Evolutionary conservation across 1,140 invertebrate genomes (phyloP).

Genomic region (Polypedilum pembai): DNA sequence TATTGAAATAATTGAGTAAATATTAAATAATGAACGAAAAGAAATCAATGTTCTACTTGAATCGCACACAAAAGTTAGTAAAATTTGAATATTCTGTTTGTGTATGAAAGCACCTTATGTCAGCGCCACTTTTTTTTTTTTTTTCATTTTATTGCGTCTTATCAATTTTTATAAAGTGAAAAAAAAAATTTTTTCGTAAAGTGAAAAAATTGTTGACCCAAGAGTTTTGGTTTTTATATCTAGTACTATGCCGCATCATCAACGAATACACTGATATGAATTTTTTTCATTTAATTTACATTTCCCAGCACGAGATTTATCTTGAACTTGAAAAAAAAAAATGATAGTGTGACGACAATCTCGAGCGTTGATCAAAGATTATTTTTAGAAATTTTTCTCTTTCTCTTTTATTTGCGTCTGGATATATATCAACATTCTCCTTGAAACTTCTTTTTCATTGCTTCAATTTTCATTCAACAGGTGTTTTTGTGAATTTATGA

Average conservation of each 20-base stretch:
- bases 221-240: not conserved
- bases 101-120: slow-evolving; percentile 2
- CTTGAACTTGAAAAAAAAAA: slow-evolving; percentile 15
- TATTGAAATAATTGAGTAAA: too few species aligned
- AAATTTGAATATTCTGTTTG: not conserved
- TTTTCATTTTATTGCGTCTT: not conserved
- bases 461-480: too few species aligned
- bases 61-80: too few species aligned
- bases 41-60: too few species aligned
- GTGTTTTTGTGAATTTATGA: too few species aligned
- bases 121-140: not conserved
- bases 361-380: too few species aligned
- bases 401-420: too few species aligned
- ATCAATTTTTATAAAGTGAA: not conserved
- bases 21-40: too few species aligned
- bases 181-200: not conserved
- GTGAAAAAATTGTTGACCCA: not conserved
- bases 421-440: too few species aligned
- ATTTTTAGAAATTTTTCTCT: too few species aligned
- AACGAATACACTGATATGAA: not conserved
- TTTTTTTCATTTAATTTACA: too few species aligned
- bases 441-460: too few species aligned
- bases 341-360: not conserved
- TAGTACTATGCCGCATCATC: not conserved
- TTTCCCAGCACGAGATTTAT: not conserved